Conservation (phyloP, 1,140 invertebrate genomes). For the Drosophila bocqueti region DNA sequence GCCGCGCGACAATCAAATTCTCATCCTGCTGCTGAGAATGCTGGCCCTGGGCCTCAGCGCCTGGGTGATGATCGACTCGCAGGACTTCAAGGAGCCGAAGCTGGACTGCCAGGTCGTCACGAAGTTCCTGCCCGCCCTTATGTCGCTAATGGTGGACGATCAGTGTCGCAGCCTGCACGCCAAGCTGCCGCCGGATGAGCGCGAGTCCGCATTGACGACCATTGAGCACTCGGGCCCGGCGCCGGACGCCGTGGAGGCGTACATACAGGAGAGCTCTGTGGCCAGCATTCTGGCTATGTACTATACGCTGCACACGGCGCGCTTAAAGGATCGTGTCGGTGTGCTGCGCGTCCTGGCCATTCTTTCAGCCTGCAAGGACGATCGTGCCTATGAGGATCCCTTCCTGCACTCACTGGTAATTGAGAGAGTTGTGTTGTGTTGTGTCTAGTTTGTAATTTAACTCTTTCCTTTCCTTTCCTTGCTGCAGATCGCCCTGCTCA, state of each 20-base stretch:
- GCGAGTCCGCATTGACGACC: constrained; percentile 95
- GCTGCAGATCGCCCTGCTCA: constrained; percentile 91
- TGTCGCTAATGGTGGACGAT: constrained; percentile 98
- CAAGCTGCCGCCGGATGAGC: constrained; percentile 96
- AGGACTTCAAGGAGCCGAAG: constrained; percentile 98
- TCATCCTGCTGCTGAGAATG: constrained; percentile 97
- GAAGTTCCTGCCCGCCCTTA: constrained; percentile 96
- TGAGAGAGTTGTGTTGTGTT: background rate
- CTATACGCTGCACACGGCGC: constrained; percentile 95
- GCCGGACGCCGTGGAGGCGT: constrained; percentile 96
- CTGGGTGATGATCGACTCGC: constrained; percentile 98
- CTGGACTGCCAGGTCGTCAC: constrained; percentile 96
- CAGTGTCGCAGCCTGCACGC: constrained; percentile 94
- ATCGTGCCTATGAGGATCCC: constrained; percentile 97
- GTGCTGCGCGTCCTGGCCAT: constrained; percentile 95
- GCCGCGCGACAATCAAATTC: constrained; percentile 95
- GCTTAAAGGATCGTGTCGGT: constrained; percentile 92
- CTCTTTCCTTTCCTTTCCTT: constrained; percentile 5
- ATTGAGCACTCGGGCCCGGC: constrained; percentile 97
- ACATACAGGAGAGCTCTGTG: constrained; percentile 94
- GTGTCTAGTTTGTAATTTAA: background rate
- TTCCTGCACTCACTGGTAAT: constrained; percentile 95
- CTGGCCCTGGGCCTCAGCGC: constrained; percentile 96
- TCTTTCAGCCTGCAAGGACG: constrained; percentile 95
- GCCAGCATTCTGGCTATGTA: constrained; percentile 98